Evolutionary conservation across 2,888 invertebrate species (phyloP), one percentile per base, ranked within the genome.

Genomic region (Syrista parreyssii): DNA sequence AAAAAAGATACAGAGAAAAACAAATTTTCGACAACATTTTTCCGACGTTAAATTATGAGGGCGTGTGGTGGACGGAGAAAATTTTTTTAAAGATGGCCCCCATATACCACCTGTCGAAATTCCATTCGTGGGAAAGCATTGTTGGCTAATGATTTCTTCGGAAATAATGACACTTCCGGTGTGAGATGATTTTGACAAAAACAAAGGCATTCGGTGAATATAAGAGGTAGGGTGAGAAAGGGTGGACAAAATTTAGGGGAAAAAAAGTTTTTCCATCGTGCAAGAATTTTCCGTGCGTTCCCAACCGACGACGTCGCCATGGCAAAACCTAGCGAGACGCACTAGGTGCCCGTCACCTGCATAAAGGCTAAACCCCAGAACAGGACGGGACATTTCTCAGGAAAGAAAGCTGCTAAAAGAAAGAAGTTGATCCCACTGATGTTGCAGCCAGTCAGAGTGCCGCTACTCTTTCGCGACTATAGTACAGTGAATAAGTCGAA

Each of bases 391-490:
- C 84, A 80, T 87, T 89, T 88, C 89, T 87, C 86, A 80, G 86
- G 89, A 90, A 90, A 90, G 90, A 90, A 88, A 90, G 91, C 88
- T 84, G 86, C 82, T 80, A 84, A 83, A 85, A 86, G 86, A 86
- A 88, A 88, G 83, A 86, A 88, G 85, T 87, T 85, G 86, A 87
- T 86, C 85, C 83, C 79, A 79, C 75, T 36, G 30, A 79, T 80
- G 55, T 55, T 55, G 82, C 76, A 30, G 75, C 81, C 81, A 83
- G 79, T 83, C 84, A 85, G 84, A 84, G 77, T 79, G 79, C 79
- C 77, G 76, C 71, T 71, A 71, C 71, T 32, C 71, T 71, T 32
- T 81, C 76, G 82, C 78, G 75, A 76, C 79, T 79, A 71, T 32
- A 31, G 71, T 35, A 80, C 76, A 32, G 76, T 80, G 79, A 74